Conservation (phyloP, 2,113 vertebrate species). For the Diphyllodes magnificus region DNA sequence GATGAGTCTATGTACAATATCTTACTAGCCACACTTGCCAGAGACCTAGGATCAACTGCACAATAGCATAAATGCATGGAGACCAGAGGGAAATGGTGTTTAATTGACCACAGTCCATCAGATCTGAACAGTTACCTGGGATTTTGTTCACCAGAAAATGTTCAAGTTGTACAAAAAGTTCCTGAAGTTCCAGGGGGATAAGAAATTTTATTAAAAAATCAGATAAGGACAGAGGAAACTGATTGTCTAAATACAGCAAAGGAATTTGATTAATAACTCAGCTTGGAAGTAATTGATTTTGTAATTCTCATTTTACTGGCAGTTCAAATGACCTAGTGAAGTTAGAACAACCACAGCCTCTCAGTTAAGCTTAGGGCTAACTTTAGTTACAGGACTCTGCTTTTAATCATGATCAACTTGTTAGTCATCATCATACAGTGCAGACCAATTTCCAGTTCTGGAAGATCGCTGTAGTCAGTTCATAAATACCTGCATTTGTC, state of each 20-base stretch:
- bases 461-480: conserved; percentile 28
- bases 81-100: neutral
- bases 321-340: conserved; percentile 1
- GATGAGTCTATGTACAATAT: neutral
- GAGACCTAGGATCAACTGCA: neutral
- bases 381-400: conserved; percentile 43
- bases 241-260: neutral
- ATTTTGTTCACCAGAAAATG: neutral
- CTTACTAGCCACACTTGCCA: neutral
- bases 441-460: conserved; percentile 54
- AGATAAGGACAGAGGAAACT: neutral
- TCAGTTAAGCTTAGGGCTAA: conserved; percentile 2
- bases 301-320: neutral
- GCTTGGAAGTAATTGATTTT: conserved; percentile 25
- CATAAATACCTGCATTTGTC: conserved; percentile 59
- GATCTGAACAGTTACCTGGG: neutral
- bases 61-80: neutral
- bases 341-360: neutral
- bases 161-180: neutral
- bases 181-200: neutral
- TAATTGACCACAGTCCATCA: neutral
- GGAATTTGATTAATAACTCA: neutral
- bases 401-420: conserved; percentile 60
- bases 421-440: conserved; percentile 45
- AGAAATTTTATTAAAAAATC: neutral